phyloP scores from a whole-genome alignment of 2,113 vertebrate genomes.

The Cyprinodon tularosa region DNA sequence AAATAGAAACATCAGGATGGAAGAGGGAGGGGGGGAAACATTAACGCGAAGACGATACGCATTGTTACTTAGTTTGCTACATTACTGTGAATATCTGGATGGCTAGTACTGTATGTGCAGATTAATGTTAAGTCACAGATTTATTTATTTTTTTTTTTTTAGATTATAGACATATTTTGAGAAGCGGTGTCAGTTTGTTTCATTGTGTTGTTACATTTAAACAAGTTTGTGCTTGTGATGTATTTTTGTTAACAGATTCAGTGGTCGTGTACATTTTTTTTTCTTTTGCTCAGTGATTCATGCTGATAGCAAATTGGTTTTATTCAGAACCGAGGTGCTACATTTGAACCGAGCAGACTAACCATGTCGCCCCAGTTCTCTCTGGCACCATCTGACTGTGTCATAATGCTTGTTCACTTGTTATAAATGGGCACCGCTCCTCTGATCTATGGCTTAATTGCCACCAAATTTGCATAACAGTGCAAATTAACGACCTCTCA shows the following conservation, averaged over 20 bases:
- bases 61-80: slow-evolving; percentile 19
- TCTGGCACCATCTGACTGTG: slow-evolving; percentile 78
- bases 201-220: background rate
- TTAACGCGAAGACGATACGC: slow-evolving; percentile 15
- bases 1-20: slow-evolving; percentile 62
- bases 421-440: slow-evolving; percentile 85
- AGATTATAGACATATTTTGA: slow-evolving; percentile 19
- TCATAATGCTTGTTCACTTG: slow-evolving; percentile 83
- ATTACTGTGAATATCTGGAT: slow-evolving; percentile 23
- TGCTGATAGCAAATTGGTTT: slow-evolving; percentile 25
- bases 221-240: background rate
- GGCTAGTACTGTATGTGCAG: slow-evolving; percentile 1
- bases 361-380: slow-evolving; percentile 59
- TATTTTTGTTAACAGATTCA: background rate
- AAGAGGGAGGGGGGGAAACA: slow-evolving; percentile 8
- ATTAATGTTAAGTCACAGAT: background rate
- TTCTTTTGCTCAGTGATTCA: slow-evolving; percentile 19
- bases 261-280: slow-evolving; percentile 14
- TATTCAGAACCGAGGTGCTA: slow-evolving; percentile 37
- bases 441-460: slow-evolving; percentile 87
- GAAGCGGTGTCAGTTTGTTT: slow-evolving; percentile 17
- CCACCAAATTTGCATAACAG: slow-evolving; percentile 88
- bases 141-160: slow-evolving; percentile 38
- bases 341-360: slow-evolving; percentile 44
- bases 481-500: slow-evolving; percentile 89